Conservation (phyloP, 1,140 invertebrate genomes). For the Glossosoma conforme region DNA sequence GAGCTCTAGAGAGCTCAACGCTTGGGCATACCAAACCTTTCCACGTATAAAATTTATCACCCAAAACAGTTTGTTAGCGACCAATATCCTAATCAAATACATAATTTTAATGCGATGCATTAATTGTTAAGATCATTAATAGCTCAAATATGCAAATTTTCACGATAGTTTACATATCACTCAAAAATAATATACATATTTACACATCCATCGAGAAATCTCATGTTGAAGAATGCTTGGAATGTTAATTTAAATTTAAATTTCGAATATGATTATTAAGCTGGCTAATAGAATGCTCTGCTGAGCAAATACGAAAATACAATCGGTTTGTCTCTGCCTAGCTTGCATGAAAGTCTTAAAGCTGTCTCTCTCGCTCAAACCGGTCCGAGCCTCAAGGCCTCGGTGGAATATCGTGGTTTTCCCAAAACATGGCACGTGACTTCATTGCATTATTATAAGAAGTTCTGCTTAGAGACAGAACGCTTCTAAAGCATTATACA, state of each 20-base stretch:
- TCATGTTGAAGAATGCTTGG: not conserved
- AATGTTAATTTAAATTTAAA: conserved; percentile 4
- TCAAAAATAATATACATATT: not conserved
- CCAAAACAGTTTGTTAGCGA: too few relatives aligned
- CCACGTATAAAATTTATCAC: too few relatives aligned
- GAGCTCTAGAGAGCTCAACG: too few relatives aligned
- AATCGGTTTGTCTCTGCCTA: not conserved
- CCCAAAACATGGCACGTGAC: conserved; percentile 2
- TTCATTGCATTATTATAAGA: not conserved
- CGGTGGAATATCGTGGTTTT: conserved; percentile 6
- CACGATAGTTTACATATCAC: too few relatives aligned
- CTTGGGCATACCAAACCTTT: too few relatives aligned
- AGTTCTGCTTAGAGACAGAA: not conserved
- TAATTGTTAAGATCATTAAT: too few relatives aligned
- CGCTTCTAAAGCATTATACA: conserved; percentile 1
- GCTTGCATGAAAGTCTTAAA: not conserved
- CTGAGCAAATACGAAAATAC: not conserved
- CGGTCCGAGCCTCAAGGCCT: not conserved
- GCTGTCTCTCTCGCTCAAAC: not conserved
- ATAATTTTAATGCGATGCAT: too few relatives aligned
- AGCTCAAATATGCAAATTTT: too few relatives aligned
- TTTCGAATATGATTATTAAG: not conserved
- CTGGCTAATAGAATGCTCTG: not conserved
- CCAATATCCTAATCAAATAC: too few relatives aligned
- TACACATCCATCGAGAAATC: not conserved